Evolutionary conservation across 2,888 invertebrate species (phyloP).

Genomic region (Cryptophagus acutangulus): DNA sequence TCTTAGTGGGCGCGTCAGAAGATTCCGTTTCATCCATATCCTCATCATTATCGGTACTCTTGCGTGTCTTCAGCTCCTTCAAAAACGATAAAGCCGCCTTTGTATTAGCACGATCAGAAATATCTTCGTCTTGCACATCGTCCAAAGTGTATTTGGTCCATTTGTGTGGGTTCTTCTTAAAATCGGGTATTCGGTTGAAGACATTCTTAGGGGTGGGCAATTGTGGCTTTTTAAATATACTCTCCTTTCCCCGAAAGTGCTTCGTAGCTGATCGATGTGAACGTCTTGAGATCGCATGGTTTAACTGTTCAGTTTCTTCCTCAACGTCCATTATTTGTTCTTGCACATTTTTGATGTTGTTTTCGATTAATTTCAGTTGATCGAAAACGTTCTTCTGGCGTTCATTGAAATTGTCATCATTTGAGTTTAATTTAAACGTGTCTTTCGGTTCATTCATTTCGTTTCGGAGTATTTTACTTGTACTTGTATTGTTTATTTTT

Average conservation of each 20-base stretch:
- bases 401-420: constrained; percentile 46
- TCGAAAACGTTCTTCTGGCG: constrained; percentile 68
- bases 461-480: neutral
- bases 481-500: too few species aligned
- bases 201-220: constrained; percentile 52
- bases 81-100: constrained; percentile 75
- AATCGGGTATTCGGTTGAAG: constrained; percentile 50
- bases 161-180: constrained; percentile 71
- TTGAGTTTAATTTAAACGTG: constrained; percentile 26
- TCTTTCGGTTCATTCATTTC: constrained; percentile 3
- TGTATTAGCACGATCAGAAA: constrained; percentile 73
- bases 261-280: constrained; percentile 52
- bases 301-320: constrained; percentile 22
- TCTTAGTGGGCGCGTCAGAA: constrained; percentile 33
- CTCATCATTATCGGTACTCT: constrained; percentile 14
- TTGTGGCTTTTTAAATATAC: constrained; percentile 73
- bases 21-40: constrained; percentile 22
- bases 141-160: constrained; percentile 77
- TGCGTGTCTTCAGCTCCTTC: constrained; percentile 53
- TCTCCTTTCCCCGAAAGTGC: constrained; percentile 65
- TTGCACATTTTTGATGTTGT: constrained; percentile 41
- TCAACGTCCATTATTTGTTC: neutral
- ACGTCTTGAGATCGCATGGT: constrained; percentile 32
- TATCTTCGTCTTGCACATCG: constrained; percentile 69
- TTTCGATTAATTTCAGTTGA: constrained; percentile 56